Evolutionary conservation across 1,140 invertebrate genomes (phyloP).

Genomic region (Pachypeltis micranthus): DNA sequence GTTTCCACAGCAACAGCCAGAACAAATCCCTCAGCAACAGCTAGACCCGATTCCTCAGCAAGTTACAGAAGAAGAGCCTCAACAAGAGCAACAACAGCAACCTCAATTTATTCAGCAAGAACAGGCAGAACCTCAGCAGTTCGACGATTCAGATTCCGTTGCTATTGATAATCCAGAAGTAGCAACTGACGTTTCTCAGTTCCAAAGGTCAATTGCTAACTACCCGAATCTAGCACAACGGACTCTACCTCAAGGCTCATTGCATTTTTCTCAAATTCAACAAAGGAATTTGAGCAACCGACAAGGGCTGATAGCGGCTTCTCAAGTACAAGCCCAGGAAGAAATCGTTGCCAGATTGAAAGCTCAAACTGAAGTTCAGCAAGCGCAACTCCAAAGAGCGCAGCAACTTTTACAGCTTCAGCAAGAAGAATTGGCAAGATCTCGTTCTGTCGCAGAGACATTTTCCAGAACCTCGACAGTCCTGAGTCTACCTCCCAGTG

Average conservation of each 20-base stretch:
- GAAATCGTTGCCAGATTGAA: background rate
- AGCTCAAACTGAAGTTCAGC: background rate
- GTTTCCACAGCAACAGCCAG: slow-evolving; percentile 9
- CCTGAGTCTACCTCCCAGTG: too few species aligned
- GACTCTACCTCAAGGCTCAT: background rate
- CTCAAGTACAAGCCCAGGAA: background rate
- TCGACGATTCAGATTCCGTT: slow-evolving; percentile 21
- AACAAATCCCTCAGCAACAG: slow-evolving; percentile 15
- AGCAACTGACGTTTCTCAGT: background rate
- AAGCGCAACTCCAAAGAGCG: slow-evolving; percentile 14
- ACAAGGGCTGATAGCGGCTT: background rate
- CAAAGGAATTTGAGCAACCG: background rate
- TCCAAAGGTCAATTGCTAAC: too few species aligned
- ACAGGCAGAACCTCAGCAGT: slow-evolving; percentile 12
- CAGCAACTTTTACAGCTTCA: slow-evolving; percentile 12
- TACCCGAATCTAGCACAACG: too few species aligned
- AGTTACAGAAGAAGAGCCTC: slow-evolving; percentile 13
- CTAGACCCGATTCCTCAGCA: slow-evolving; percentile 2
- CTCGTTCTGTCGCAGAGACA: too few species aligned
- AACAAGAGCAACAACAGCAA: slow-evolving; percentile 15
- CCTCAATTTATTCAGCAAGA: too few species aligned
- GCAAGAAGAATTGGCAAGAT: background rate
- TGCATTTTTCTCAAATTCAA: background rate
- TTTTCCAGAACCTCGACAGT: too few species aligned
- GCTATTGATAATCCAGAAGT: slow-evolving; percentile 23